Evolutionary conservation across 2,888 invertebrate species (phyloP).

Genomic region (Caenorhabditis sp.): DNA sequence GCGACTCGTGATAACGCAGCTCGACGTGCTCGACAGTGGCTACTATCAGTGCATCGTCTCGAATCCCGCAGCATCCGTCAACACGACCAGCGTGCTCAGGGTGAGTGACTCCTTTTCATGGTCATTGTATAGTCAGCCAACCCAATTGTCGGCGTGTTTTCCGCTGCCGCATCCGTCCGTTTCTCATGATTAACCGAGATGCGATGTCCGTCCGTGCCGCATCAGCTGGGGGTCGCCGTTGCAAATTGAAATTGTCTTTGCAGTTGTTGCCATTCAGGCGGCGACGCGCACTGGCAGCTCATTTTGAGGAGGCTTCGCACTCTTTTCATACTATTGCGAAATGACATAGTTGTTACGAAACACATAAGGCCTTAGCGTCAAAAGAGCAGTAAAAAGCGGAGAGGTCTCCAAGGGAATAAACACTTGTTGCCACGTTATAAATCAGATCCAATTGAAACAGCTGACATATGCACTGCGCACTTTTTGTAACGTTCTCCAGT

Average conservation of each 20-base stretch:
- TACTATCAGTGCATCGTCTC: constrained; percentile 77
- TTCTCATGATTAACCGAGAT: constrained; percentile 34
- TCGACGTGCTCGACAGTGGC: constrained; percentile 77
- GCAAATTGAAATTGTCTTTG: constrained; percentile 40
- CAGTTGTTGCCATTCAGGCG: neutral
- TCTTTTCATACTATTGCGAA: constrained; percentile 11
- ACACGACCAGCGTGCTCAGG: constrained; percentile 76
- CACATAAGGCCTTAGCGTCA: neutral
- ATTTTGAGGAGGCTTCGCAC: no score
- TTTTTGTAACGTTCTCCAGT: constrained; percentile 3
- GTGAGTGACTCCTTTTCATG: constrained; percentile 58
- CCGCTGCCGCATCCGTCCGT: constrained; percentile 5
- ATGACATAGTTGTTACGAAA: constrained; percentile 3
- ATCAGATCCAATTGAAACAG: constrained; percentile 31
- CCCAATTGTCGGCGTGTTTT: constrained; percentile 20
- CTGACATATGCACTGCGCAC: constrained; percentile 1
- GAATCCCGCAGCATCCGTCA: constrained; percentile 77
- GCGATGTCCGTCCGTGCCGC: constrained; percentile 4
- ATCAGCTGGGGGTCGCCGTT: constrained; percentile 21
- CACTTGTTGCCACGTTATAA: constrained; percentile 21
- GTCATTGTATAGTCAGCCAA: constrained; percentile 4
- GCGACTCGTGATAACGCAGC: constrained; percentile 72
- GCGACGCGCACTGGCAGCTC: neutral
- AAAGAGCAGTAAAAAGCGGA: neutral
- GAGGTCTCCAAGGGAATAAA: neutral